Percentiles rank a stretch among this genome's conserved stretches.
Evolutionary conservation across 2,797 vertebrate species (phyloP).

Genomic region (Melanogrammus aeglefinus): DNA sequence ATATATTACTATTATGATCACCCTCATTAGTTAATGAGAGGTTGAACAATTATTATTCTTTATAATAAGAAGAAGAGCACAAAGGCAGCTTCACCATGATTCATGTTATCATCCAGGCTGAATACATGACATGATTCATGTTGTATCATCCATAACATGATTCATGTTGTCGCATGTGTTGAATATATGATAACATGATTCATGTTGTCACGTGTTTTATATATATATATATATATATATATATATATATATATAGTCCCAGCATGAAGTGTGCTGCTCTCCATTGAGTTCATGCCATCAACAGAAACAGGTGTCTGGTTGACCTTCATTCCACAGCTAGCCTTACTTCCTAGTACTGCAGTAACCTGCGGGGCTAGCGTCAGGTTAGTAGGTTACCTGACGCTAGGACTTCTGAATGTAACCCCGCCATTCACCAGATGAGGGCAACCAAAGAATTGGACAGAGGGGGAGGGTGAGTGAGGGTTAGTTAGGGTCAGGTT

Average conservation of each 20-base stretch:
- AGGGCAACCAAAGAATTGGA: background rate
- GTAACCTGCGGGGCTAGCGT: too few species aligned
- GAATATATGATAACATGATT: too few species aligned
- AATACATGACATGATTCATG: background rate
- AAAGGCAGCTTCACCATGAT: background rate
- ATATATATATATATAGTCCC: background rate
- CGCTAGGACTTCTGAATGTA: background rate
- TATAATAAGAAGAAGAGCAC: background rate
- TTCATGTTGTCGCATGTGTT: background rate
- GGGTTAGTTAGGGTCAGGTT: too few species aligned
- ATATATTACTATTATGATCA: constrained; percentile 22
- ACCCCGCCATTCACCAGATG: background rate
- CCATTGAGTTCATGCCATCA: background rate
- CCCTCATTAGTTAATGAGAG: background rate
- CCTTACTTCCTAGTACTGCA: background rate
- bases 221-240: too few species aligned
- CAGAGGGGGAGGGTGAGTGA: too few species aligned
- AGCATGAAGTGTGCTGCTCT: background rate
- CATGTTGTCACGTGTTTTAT: background rate
- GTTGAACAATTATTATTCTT: background rate
- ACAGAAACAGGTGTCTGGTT: background rate
- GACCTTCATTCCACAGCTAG: background rate
- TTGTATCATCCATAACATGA: background rate
- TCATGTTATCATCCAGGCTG: background rate
- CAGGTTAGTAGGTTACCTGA: background rate